Conservation (phyloP, 2,888 invertebrate genomes). For the Icerya purchasi region DNA sequence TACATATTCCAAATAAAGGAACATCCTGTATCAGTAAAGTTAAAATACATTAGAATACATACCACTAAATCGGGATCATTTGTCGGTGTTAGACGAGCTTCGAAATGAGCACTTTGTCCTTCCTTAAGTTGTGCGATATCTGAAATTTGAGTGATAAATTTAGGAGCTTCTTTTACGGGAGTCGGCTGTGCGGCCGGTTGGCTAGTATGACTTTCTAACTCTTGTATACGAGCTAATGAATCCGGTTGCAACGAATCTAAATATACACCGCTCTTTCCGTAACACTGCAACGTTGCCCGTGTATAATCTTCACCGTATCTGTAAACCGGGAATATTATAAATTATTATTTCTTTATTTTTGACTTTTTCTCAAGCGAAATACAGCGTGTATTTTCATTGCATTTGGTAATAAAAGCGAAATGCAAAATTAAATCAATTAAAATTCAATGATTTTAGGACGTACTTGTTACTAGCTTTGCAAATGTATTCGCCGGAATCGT, state of each 20-base stretch:
- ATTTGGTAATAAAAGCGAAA: too few relatives aligned
- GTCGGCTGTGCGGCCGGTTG: slow-evolving; percentile 33
- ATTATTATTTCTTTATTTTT: neutral
- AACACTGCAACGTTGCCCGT: slow-evolving; percentile 60
- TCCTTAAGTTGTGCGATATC: slow-evolving; percentile 72
- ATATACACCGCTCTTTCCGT: slow-evolving; percentile 66
- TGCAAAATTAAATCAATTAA: too few relatives aligned
- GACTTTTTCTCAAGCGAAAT: too few relatives aligned
- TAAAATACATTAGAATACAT: too few relatives aligned
- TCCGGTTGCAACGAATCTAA: slow-evolving; percentile 77
- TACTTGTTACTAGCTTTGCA: slow-evolving; percentile 72
- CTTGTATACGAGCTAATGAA: slow-evolving; percentile 66
- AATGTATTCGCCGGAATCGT: slow-evolving; percentile 81
- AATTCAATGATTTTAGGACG: too few relatives aligned
- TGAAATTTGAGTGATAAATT: slow-evolving; percentile 67
- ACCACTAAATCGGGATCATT: slow-evolving; percentile 80
- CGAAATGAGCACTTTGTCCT: slow-evolving; percentile 84
- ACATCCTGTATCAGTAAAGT: too few relatives aligned
- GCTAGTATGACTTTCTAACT: slow-evolving; percentile 54
- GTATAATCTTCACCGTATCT: slow-evolving; percentile 69
- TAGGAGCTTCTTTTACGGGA: slow-evolving; percentile 57
- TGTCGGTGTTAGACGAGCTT: slow-evolving; percentile 78
- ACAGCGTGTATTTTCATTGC: too few relatives aligned
- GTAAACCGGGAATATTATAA: neutral
- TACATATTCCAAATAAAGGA: too few relatives aligned